Conservation (phyloP, 1,140 invertebrate genomes). For the Diplogasteroides magnus region DNA sequence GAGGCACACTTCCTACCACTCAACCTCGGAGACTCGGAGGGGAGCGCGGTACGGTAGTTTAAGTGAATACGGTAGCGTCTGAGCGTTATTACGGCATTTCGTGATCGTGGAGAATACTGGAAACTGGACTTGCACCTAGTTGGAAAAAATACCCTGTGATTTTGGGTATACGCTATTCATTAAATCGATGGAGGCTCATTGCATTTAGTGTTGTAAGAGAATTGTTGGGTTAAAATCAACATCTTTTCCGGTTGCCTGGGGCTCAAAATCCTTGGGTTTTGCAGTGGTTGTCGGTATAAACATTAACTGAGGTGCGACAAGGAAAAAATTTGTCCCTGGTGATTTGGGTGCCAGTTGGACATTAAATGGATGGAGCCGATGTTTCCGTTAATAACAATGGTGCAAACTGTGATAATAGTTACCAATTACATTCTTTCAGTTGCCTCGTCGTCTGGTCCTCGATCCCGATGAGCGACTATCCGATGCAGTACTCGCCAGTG, state of each 20-base stretch:
- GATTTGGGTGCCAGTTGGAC: slow-evolving; percentile 3
- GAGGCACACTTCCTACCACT: slow-evolving; percentile 91
- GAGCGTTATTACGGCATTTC: neutral
- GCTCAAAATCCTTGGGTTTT: too few species aligned
- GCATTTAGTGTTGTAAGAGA: slow-evolving; percentile 8
- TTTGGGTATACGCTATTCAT: slow-evolving; percentile 4
- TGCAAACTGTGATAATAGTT: too few species aligned
- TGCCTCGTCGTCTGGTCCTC: slow-evolving; percentile 44
- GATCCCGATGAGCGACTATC: slow-evolving; percentile 45
- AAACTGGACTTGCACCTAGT: slow-evolving; percentile 1
- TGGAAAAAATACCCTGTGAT: slow-evolving; percentile 2
- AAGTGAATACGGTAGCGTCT: slow-evolving; percentile 55
- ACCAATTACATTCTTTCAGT: slow-evolving; percentile 40
- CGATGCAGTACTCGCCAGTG: slow-evolving; percentile 24
- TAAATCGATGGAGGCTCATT: slow-evolving; percentile 5
- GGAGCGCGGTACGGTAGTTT: slow-evolving; percentile 74
- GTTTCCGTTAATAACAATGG: too few species aligned
- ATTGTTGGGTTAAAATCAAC: slow-evolving; percentile 3
- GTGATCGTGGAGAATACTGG: slow-evolving; percentile 2
- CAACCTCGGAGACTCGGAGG: slow-evolving; percentile 58
- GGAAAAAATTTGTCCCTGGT: slow-evolving; percentile 11
- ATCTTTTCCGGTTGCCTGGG: neutral
- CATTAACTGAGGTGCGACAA: neutral
- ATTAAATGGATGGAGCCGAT: neutral
- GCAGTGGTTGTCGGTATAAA: neutral